Base-by-base conservation (phyloP, 2,797 vertebrate genomes). In the Siniperca obscura region DNA sequence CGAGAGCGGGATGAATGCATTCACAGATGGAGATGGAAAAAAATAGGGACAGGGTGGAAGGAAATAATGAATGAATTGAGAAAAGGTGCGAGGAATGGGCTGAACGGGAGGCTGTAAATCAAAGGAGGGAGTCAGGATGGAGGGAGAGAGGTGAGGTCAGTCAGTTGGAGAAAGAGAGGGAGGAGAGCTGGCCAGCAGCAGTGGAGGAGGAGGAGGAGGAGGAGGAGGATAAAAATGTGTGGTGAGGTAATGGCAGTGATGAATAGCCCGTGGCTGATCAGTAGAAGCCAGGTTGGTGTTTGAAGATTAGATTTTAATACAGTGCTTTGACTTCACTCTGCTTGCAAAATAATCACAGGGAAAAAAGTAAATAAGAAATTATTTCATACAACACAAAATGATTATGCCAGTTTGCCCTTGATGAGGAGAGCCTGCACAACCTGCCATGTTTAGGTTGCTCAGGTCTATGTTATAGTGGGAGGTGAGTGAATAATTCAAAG, bases 291-390 rank as follows among this genome's bases (percentile, higher is more conserved):
- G 95, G 95, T 95, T 95, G 93, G 90, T 94, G 94, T 95, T 95
- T 92, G 94, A 95, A 95, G 95, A 96, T 96, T 95, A 95, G 94
- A 96, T 96, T 96, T 96, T 94, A 95, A 96, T 96, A 93, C 93
- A 93, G 93, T 81, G 89, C 92, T 93, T 93, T 94, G 90, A 93
- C 92, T 94, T 92, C 86, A 84, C 87, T 92, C 86, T 74, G 88
- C 78, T 85, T 65, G 82, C 82, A 88, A 95, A 95, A 95, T 95
- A 95, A 95, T 95, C 94, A 95, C 91, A 88, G 81, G 42, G 53
- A 82, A 70, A 87, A 86, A 93, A 91, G 86, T 88, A 94, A 96
- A 95, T 95, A 88, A 93, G 90, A 92, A 94, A 94, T 95, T 92
- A 93, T 94, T 96, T 94, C 86, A 88, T 91, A 88, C 90, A 93